Conservation (phyloP, 2,797 vertebrate genomes). For the Aeoliscus strigatus region DNA sequence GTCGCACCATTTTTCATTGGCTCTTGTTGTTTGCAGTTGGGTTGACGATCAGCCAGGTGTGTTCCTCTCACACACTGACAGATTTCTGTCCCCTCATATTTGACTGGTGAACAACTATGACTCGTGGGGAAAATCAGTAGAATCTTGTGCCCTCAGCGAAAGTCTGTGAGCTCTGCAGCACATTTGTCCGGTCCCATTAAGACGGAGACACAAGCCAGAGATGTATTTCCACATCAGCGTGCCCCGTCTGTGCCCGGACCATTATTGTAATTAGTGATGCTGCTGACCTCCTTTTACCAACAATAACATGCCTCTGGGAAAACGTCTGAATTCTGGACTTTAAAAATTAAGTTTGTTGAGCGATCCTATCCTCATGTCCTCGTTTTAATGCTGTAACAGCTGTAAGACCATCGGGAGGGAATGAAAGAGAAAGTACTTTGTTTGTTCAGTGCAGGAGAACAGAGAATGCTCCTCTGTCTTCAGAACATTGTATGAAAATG, state of each 20-base stretch:
- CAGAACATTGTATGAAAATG: constrained; percentile 8
- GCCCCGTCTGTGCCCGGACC: constrained; percentile 32
- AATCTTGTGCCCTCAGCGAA: no score
- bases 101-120: no score
- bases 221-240: constrained; percentile 60
- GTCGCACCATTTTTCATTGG: no score
- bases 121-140: no score
- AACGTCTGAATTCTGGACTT: constrained; percentile 36
- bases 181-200: constrained; percentile 28
- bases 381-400: constrained; percentile 31
- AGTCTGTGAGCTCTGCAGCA: constrained; percentile 46
- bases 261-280: constrained; percentile 66
- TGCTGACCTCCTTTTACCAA: constrained; percentile 48
- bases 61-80: no score
- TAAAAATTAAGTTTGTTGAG: constrained; percentile 45
- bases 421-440: constrained; percentile 3
- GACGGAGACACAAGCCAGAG: constrained; percentile 62
- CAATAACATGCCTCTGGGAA: constrained; percentile 51
- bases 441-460: no score
- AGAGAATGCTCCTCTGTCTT: no score
- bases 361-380: constrained; percentile 50
- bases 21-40: no score
- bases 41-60: no score
- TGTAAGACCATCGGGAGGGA: constrained; percentile 6
- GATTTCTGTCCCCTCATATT: no score